Conservation (phyloP, 2,888 invertebrate genomes). For the Bembecia ichneumoniformis region DNA sequence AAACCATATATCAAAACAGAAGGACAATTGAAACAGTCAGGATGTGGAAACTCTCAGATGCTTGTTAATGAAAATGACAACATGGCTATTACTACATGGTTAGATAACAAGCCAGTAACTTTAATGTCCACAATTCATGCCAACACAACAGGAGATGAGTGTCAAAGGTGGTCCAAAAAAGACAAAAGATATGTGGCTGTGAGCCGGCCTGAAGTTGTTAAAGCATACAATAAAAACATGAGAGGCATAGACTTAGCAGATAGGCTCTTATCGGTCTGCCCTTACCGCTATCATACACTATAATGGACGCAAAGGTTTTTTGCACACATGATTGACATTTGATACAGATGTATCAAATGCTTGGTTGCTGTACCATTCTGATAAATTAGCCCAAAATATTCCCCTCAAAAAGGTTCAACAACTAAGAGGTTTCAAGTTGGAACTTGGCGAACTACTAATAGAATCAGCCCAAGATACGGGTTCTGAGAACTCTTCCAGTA, state of each 20-base stretch:
- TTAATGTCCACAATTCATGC: constrained; percentile 7
- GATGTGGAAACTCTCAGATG: neutral
- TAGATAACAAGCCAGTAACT: constrained; percentile 11
- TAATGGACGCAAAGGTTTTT: constrained; percentile 13
- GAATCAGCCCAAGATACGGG: neutral
- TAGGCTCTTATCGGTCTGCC: constrained; percentile 11
- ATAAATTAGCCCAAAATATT: neutral
- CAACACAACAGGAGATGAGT: constrained; percentile 7
- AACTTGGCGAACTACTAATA: neutral
- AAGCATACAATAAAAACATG: constrained; percentile 11
- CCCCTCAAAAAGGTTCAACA: neutral
- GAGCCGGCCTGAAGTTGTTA: constrained; percentile 7
- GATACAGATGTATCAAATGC: constrained; percentile 10
- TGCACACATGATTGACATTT: constrained; percentile 13
- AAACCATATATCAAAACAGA: neutral
- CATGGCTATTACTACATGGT: constrained; percentile 10
- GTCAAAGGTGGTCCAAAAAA: constrained; percentile 7
- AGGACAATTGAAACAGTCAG: neutral
- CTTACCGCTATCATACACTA: constrained; percentile 7
- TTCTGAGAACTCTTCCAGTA: neutral
- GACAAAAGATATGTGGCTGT: constrained; percentile 5
- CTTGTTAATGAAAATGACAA: neutral
- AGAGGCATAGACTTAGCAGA: constrained; percentile 14
- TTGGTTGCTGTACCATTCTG: constrained; percentile 9
- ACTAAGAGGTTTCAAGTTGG: neutral